These are phyloP conservation scores for Rhinella marina DNA, from an alignment of 2,797 vertebrate species.

Conservation along the genomic window DNA sequence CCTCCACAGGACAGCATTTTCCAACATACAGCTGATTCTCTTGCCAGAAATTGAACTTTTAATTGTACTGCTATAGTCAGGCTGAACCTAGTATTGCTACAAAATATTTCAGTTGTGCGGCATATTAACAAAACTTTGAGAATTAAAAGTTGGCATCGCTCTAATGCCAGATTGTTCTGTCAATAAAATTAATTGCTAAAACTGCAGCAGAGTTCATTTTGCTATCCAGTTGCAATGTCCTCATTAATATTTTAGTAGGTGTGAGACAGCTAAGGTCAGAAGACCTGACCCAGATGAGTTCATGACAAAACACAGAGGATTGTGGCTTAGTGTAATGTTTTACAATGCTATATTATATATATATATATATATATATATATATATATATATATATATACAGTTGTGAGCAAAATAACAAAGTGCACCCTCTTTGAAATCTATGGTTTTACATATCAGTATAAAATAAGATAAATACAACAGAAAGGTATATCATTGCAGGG, in stretches of 20 bases:
- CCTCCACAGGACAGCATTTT: not conserved
- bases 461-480: no score
- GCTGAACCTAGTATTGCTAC: not conserved
- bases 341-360: no score
- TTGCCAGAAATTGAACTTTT: not conserved
- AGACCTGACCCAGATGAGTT: slow-evolving; percentile 65
- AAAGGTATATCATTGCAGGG: no score
- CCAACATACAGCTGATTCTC: not conserved
- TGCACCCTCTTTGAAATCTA: no score
- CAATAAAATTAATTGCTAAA: slow-evolving; percentile 73
- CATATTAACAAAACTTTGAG: slow-evolving; percentile 40
- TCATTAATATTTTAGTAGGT: slow-evolving; percentile 70
- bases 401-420: no score
- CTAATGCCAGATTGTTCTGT: slow-evolving; percentile 66
- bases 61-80: not conserved
- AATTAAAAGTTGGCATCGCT: slow-evolving; percentile 36
- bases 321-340: not conserved
- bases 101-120: not conserved
- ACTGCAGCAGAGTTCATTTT: slow-evolving; percentile 63
- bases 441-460: no score
- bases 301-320: slow-evolving; percentile 46
- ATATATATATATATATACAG: no score
- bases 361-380: no score
- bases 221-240: slow-evolving; percentile 67
- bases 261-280: slow-evolving; percentile 66